Conservation (phyloP, 2,888 invertebrate genomes). For the Microctonus aethiopoides region DNA sequence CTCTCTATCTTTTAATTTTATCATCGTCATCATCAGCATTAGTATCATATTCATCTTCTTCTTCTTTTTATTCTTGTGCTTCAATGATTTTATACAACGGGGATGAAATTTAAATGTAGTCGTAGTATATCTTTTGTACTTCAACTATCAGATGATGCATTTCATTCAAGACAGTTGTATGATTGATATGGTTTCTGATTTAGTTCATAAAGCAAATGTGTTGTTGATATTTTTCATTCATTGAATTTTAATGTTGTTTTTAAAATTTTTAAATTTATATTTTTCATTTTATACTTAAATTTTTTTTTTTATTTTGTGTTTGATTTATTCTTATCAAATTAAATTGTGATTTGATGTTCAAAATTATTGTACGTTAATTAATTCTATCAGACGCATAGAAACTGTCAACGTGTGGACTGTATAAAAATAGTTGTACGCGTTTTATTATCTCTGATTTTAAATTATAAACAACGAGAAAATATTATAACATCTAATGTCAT, state of each 20-base stretch:
- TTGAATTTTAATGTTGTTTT: not conserved
- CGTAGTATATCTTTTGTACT: not conserved
- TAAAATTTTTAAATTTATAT: not conserved
- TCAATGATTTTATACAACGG: not conserved
- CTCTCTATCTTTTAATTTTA: not conserved
- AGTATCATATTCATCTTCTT: too few relatives aligned
- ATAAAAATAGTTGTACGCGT: not conserved
- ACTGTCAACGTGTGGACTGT: not conserved
- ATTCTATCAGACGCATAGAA: not conserved
- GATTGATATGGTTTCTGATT: slow-evolving; percentile 1
- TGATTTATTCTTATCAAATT: not conserved
- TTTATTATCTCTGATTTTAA: not conserved
- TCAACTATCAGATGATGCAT: not conserved
- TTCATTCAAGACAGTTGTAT: not conserved
- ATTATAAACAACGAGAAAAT: not conserved
- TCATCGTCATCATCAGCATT: too few relatives aligned
- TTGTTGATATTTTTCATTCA: not conserved
- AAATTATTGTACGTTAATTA: not conserved
- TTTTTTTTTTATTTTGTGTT: too few relatives aligned
- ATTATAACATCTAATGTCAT: too few relatives aligned
- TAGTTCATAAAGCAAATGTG: slow-evolving; percentile 1
- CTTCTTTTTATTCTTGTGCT: too few relatives aligned
- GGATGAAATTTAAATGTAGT: not conserved
- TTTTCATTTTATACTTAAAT: not conserved
- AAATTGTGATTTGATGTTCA: not conserved